Base-by-base conservation (phyloP, 2,888 invertebrate genomes). In the Agelastica alni region DNA sequence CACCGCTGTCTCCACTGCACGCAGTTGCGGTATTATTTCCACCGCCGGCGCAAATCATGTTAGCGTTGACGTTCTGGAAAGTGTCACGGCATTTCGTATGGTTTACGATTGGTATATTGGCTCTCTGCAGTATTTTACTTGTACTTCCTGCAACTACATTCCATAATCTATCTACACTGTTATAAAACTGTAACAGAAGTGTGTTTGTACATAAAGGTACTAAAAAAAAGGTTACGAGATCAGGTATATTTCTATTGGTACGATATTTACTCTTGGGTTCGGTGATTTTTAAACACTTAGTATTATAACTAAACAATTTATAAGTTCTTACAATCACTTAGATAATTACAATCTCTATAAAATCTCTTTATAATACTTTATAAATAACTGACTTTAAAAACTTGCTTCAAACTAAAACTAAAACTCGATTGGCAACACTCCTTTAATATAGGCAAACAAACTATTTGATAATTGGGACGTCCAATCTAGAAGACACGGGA, bases 1-100 rank as follows among this genome's bases (percentile, higher is more conserved):
- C 87, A 0, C 87, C 87, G 9, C 85, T 85, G 65, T 87, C 87
- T 0, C 87, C 86, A 0, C 75, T 74, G 60, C 87, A 87, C 0
- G 67, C 86, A 85, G 54, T 78, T 78, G 12, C 77, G 77, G 17
- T 69, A 14, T 49, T 37, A 9, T 43, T 71, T 1, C 75, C 69
- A 0, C 86, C 87, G 1, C 86, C 86, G 0, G 85, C 85, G 66
- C 87, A 87, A n/a, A 87, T 67, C 63, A 83, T 82, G 12, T 71
- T 75, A 13, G 64, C 31, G 22, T 63, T 51, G 45, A 70, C 57
- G 4, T 26, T 51, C 17, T 53, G 69, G 60, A 70, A 77, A 3
- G 34, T 57, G 20, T 46, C 53, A 3, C 53, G 62, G 59, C 75
- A 77, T 10, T 67, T 60, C 9, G 71, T 72, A 54, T 59, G 67